Evolutionary conservation across 1,140 invertebrate species (phyloP), one percentile per base, ranked within the genome.

Genomic region (Papilio dardanus): DNA sequence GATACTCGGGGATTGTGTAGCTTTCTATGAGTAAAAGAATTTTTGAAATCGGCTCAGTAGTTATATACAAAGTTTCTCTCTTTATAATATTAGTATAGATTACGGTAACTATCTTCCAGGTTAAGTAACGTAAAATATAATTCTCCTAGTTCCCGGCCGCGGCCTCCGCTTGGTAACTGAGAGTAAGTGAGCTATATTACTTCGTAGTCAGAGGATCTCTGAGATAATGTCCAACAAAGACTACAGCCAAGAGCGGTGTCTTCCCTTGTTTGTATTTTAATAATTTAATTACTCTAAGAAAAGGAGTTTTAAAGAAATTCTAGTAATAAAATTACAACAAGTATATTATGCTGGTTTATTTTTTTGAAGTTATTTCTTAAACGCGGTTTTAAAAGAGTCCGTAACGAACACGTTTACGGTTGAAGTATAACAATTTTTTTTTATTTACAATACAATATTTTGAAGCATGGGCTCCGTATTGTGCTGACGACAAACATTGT

Each of bases 401-500:
- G n/a, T 54, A 24, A 24, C 50, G 50, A 6, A 1, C 50, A 24
- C 50, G 21, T 58, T 28, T 54, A 24, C 12, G 21, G 21, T 30
- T 62, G 24, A 30, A 62, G 12, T 62, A 14, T 28, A 10, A 46
- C 42, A 24, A 10, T 50, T 28, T 28, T 28, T 28, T 62, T 62
- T 28, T 62, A 28, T 58, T 58, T 24, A 62, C 21, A 28, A 62
- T 14, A 62, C 24, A 62, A 62, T 62, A 28, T 62, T 62, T 3
- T 12, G 10, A 28, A 62, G 54, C 54, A 8, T 8, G 8, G 54
- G 54, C 24, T 62, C 24, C 1, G 54, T 12, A 30, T 62, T 62
- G 54, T 62, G 54, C 14, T 10, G 24, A 28, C 21, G 54, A n/a
- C 24, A 62, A 62, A 62, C 54, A 62, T 62, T 62, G 54, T 62